Evolutionary conservation across 2,113 vertebrate genomes (phyloP).

Genomic region (Anolis sagrei): DNA sequence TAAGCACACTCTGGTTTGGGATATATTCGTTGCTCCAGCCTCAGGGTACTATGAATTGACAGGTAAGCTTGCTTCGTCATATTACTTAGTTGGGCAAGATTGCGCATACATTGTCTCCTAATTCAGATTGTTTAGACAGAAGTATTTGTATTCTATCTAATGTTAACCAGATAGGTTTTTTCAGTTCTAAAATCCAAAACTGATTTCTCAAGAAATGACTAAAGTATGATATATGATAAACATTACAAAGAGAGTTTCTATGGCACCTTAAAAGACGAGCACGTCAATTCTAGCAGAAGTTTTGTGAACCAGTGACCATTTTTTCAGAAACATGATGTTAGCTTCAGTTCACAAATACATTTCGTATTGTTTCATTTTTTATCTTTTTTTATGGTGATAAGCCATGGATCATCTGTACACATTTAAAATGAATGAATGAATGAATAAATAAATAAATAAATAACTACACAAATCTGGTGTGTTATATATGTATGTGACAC

Average conservation of each 20-base stretch:
- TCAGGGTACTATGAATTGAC: background rate
- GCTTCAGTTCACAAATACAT: background rate
- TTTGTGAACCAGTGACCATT: background rate
- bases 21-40: background rate
- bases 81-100: background rate
- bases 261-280: background rate
- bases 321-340: background rate
- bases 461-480: background rate
- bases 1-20: background rate
- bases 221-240: background rate
- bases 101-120: background rate
- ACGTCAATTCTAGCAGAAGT: background rate
- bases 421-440: background rate
- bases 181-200: background rate
- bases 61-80: background rate
- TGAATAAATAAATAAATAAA: background rate
- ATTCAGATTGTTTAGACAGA: constrained; percentile 6
- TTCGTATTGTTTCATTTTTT: background rate
- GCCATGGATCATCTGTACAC: background rate
- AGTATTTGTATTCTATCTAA: background rate
- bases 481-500: background rate
- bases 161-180: constrained; percentile 9
- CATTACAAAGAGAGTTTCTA: background rate
- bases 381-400: background rate
- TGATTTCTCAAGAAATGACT: background rate